Base-by-base conservation (phyloP, 2,888 invertebrate species). In the Thumatha senex region DNA sequence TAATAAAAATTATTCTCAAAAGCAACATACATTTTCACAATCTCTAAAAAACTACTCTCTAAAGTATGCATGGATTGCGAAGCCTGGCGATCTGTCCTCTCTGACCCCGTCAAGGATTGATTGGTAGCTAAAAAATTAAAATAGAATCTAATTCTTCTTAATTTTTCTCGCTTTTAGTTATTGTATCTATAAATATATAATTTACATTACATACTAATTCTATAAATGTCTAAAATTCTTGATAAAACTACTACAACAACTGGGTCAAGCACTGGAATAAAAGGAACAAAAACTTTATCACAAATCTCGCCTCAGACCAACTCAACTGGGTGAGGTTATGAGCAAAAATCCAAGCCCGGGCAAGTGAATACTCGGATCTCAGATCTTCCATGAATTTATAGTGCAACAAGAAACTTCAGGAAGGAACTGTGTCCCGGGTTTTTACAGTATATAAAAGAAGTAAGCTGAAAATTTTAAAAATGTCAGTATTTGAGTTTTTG, bases 331-430 rank as follows among this genome's bases (percentile, higher is more conserved):
- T 47, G 49, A 47, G 57, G 65, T 58, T 69, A 64, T 70, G 69
- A 70, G 68, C 54, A 67, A 71, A 72, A 77, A 72, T 74, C 70
- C 66, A 30, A 67, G 65, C 51, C 51, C 63, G 54, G 44, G 49
- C 51, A 43, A 53, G 61, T 64, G 70, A 72, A 69, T 71, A 64
- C 67, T 63, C 48, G 46, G 51, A 50, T 42, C 38, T 40, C 51
- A 67, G 48, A 67, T 66, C 61, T 57, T 71, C 64, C 65, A 66
- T 76, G 70, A 80, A 80, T 80, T 80, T 78, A 78, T 78, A 73
- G 71, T 67, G 63, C 64, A 63, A 69, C 70, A 70, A 74, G 69
- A 66, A 78, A 74, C 73, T 72, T 51, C 57, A 70, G 72, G 74
- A 76, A 76, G 74, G 73, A 77, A 78, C 67, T 63, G 60, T 59